Percentiles rank a stretch among this genome's conserved stretches.
These are phyloP conservation scores for Notamacropus eugenii DNA, from an alignment of 2,797 vertebrate genomes.

Conservation along the genomic window DNA sequence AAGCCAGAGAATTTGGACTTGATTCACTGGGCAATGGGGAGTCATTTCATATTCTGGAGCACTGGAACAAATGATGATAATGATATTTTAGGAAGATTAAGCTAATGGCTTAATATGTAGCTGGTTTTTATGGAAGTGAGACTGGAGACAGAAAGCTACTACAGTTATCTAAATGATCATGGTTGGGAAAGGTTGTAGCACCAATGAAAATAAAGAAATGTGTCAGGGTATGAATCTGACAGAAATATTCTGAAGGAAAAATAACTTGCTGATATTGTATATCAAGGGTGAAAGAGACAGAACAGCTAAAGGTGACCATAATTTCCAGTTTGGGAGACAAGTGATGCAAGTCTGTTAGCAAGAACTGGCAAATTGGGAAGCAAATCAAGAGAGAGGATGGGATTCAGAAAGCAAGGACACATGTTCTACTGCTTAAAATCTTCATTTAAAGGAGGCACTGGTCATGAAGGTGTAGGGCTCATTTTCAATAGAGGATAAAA, in stretches of 20 bases:
- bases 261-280: not conserved
- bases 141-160: not conserved
- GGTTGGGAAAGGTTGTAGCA: not conserved
- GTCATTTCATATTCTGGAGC: not conserved
- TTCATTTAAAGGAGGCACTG: not conserved
- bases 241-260: not conserved
- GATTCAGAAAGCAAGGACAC: not conserved
- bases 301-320: not conserved
- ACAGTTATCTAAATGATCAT: not conserved
- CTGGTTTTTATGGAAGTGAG: not conserved
- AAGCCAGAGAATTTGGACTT: not conserved
- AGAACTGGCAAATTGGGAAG: not conserved
- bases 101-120: not conserved
- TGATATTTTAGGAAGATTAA: not conserved
- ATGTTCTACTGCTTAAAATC: not conserved
- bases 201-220: not conserved
- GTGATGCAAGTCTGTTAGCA: not conserved
- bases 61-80: not conserved
- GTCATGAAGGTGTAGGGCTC: not conserved
- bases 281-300: not conserved
- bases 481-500: not conserved
- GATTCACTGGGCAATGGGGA: not conserved
- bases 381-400: not conserved
- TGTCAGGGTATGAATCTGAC: not conserved
- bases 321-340: not conserved